These are phyloP conservation scores for Stenodera caucasica DNA, from an alignment of 2,888 invertebrate genomes.

Conservation along the genomic window DNA sequence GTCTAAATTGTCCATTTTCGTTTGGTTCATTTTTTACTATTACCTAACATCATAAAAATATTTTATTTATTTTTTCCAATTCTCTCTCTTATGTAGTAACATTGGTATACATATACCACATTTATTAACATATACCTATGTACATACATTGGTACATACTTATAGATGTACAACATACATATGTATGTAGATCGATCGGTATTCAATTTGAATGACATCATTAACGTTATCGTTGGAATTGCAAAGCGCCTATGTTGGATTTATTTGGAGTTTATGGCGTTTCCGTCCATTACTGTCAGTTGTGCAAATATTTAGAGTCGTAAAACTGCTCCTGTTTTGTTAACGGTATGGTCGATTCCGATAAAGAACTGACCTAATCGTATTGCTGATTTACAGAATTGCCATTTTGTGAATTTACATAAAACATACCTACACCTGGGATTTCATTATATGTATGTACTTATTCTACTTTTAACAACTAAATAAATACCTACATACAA, in stretches of 20 bases:
- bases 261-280: constrained; percentile 31
- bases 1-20: no score
- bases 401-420: constrained; percentile 8
- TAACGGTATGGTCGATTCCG: constrained; percentile 24
- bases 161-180: no score
- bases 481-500: no score
- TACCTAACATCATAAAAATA: no score
- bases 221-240: constrained; percentile 34
- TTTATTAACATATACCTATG: no score
- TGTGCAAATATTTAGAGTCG: constrained; percentile 34
- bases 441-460: no score
- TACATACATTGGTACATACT: no score
- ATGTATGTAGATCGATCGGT: constrained; percentile 27
- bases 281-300: constrained; percentile 33
- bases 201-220: constrained; percentile 35
- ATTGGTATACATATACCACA: neutral
- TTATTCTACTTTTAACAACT: no score
- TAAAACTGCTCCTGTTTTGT: constrained; percentile 27
- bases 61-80: no score
- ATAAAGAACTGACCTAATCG: constrained; percentile 23
- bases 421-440: neutral
- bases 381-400: constrained; percentile 9
- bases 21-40: no score
- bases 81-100: no score
- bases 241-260: constrained; percentile 31